Conservation (phyloP, 2,113 vertebrate genomes). For the Psilopsiagon aymara region DNA sequence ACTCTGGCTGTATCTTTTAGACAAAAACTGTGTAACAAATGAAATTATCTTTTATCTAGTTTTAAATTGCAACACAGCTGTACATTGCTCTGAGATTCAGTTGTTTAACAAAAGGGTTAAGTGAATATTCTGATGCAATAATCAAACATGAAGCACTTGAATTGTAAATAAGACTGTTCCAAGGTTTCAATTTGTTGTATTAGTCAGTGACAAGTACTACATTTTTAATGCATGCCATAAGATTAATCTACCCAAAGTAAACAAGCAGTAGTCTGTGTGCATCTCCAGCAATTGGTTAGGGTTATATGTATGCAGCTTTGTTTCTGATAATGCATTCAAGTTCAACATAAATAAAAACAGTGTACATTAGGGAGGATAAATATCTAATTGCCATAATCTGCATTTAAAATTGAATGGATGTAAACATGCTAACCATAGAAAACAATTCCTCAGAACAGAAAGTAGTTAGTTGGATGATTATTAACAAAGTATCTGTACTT, state of each 20-base stretch:
- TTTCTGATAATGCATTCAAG: conserved; percentile 77
- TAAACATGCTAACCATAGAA: conserved; percentile 35
- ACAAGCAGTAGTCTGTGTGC: conserved; percentile 70
- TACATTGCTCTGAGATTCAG: background rate
- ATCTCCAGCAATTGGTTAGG: conserved; percentile 54
- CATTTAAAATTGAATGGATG: conserved; percentile 22
- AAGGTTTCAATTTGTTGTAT: conserved; percentile 65
- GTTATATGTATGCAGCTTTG: conserved; percentile 71
- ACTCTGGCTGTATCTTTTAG: background rate
- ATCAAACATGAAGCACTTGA: conserved; percentile 4
- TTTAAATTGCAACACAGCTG: background rate
- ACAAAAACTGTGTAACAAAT: background rate
- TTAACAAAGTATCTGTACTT: background rate
- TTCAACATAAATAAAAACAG: conserved; percentile 74
- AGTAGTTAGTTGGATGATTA: background rate
- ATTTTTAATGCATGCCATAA: conserved; percentile 75
- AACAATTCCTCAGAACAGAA: background rate
- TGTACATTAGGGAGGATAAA: conserved; percentile 71
- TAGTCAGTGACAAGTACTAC: conserved; percentile 70
- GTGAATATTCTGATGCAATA: conserved; percentile 35
- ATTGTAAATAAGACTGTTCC: conserved; percentile 33
- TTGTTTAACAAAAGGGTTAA: conserved; percentile 20
- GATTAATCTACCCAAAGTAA: conserved; percentile 66
- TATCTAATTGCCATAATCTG: conserved; percentile 73
- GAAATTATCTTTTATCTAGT: background rate